phyloP scores from a whole-genome alignment of 2,888 invertebrate species.

The Unio pictorum region DNA sequence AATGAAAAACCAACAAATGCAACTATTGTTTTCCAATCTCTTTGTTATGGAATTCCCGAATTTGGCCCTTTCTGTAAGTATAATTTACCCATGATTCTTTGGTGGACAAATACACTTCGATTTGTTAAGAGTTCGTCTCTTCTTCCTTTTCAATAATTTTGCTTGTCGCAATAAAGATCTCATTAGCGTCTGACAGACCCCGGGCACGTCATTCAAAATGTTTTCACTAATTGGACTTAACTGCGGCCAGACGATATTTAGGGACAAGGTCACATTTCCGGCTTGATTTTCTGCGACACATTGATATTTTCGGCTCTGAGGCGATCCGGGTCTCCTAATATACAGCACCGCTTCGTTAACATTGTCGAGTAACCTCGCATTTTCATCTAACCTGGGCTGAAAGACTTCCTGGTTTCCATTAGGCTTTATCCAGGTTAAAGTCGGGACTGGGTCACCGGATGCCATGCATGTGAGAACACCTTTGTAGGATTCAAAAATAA shows the following conservation, averaged over 20 bases:
- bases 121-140: too few relatives aligned
- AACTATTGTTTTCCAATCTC: too few relatives aligned
- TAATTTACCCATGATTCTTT: too few relatives aligned
- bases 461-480: slow-evolving; percentile 61
- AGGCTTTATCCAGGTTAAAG: slow-evolving; percentile 63
- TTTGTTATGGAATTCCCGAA: too few relatives aligned
- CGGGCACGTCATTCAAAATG: too few relatives aligned
- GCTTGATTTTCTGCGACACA: slow-evolving; percentile 66
- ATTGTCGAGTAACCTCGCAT: slow-evolving; percentile 14
- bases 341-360: slow-evolving; percentile 40
- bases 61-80: too few relatives aligned
- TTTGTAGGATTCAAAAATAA: slow-evolving; percentile 49
- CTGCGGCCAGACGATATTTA: slow-evolving; percentile 61
- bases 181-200: too few relatives aligned
- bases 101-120: too few relatives aligned
- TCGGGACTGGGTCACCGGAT: slow-evolving; percentile 63
- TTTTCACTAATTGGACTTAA: too few relatives aligned
- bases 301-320: slow-evolving; percentile 52
- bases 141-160: too few relatives aligned
- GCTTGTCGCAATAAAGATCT: too few relatives aligned
- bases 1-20: too few relatives aligned
- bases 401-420: slow-evolving; percentile 48
- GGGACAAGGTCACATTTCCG: slow-evolving; percentile 63
- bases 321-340: slow-evolving; percentile 41
- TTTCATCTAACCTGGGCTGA: slow-evolving; percentile 34